A percentile compares a stretch with the other conserved stretches of the same genome.
phyloP scores from a whole-genome alignment of 1,140 invertebrate genomes.

The Pollicipes pollicipes region DNA sequence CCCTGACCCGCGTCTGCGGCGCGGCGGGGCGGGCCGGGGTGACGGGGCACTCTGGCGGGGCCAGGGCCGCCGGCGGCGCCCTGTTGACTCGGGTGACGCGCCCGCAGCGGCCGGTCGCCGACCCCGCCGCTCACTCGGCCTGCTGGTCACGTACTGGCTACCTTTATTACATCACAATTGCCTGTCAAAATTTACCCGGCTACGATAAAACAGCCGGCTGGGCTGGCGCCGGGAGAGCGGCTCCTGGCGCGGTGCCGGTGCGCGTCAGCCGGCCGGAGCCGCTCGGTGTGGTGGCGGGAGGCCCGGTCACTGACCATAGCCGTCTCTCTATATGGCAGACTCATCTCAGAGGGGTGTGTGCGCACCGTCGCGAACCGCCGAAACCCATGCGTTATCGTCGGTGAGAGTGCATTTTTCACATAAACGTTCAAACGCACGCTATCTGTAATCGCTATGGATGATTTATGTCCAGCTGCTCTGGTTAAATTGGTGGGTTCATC shows the following conservation, averaged over 20 bases:
- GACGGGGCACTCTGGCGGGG: too few relatives aligned
- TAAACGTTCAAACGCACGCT: slow-evolving; percentile 1
- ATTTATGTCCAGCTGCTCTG: not conserved
- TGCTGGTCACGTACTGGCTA: not conserved
- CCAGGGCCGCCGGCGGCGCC: too few relatives aligned
- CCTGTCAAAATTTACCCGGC: not conserved
- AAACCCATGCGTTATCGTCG: not conserved
- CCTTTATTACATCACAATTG: not conserved
- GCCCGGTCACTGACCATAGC: too few relatives aligned
- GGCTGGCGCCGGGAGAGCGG: too few relatives aligned
- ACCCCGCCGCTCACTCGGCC: not conserved
- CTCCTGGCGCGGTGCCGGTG: not conserved
- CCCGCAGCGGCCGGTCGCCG: not conserved
- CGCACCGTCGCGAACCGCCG: not conserved
- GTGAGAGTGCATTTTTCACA: slow-evolving; percentile 1
- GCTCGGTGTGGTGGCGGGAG: not conserved
- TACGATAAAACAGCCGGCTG: too few relatives aligned
- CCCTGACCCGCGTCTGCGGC: too few relatives aligned
- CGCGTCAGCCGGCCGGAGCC: not conserved
- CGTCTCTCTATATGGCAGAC: not conserved
- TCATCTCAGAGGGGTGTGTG: not conserved
- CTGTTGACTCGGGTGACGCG: too few relatives aligned
- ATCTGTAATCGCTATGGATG: not conserved
- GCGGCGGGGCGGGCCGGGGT: too few relatives aligned
- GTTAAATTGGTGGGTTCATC: not conserved